Evolutionary conservation across 1,140 invertebrate genomes (phyloP), one percentile per base, ranked within the genome.

Genomic region (Zaprionus inermis): DNA sequence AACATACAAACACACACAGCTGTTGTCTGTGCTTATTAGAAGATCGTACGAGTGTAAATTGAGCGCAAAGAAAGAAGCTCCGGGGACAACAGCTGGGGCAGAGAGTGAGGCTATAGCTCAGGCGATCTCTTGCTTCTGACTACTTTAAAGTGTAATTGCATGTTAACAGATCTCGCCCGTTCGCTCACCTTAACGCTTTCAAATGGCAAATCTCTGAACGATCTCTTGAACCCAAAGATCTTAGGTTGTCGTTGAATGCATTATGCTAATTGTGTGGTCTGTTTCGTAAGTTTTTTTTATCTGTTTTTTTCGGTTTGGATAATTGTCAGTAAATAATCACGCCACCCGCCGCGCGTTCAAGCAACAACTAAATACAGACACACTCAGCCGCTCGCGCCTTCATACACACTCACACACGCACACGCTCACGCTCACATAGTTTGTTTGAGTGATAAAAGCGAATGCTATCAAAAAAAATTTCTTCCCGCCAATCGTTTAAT

Each of bases 11-110:
- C 20, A 60, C 69, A 54, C 54, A 71, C 58, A 66, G 18, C 49
- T 57, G 28, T 34, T 32, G 10, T 14, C n/a, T 38, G 36, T 38
- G 66, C 72, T 67, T 78, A 78, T 75, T 88, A 80, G 67, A 78
- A 75, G 67, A 89, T 88, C 84, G 80, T 88, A 89, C 83, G 83
- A 88, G 84, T 78, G 64, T 72, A 86, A 86, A 83, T 86, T 86
- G 63, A 79, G 46, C 65, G 73, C 32, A 46, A 49, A 30, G 34
- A 66, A 66, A 65, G 16, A 54, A 24, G 54, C 18, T 72, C 38
- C 49, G 78, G 78, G 66, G 58, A 57, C 56, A 60, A 51, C 41
- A 51, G 20, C 22, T 71, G 61, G 57, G 32, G 6, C 24, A 22
- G 32, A 16, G 32, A 12, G 16, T 14, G 12, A 16, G 5, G n/a